Conservation (phyloP, 2,113 vertebrate species). For the Noctilio leporinus region DNA sequence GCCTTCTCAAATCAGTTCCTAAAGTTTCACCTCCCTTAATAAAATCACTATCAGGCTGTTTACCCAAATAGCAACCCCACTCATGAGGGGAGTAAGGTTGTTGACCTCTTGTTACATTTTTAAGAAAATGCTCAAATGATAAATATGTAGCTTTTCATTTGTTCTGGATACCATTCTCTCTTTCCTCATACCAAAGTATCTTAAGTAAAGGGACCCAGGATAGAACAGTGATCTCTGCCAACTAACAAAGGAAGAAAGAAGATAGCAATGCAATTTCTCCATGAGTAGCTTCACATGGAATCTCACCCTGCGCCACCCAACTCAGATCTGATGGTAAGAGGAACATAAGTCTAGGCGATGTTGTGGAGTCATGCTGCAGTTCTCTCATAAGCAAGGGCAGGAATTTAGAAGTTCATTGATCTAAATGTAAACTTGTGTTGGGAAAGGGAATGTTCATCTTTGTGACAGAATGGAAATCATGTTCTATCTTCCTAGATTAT, state of each 20-base stretch:
- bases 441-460: not conserved
- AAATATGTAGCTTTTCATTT: not conserved
- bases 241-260: not conserved
- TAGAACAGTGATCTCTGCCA: not conserved
- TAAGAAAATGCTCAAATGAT: not conserved
- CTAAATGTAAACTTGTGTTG: not conserved
- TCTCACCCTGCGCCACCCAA: not conserved
- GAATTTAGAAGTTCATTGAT: slow-evolving; percentile 5
- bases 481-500: not conserved
- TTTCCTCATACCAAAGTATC: not conserved
- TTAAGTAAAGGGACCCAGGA: not conserved
- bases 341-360: not conserved
- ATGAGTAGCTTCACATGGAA: not conserved
- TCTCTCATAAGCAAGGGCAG: not conserved
- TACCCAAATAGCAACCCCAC: not conserved
- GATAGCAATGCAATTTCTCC: not conserved
- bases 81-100: not conserved
- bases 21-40: not conserved
- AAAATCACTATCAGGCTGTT: not conserved
- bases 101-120: not conserved
- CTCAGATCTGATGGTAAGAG: not conserved
- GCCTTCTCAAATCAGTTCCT: not conserved
- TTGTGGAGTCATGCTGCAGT: not conserved
- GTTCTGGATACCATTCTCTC: not conserved
- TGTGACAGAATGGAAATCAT: not conserved